Evolutionary conservation across 1,140 invertebrate species (phyloP).

Genomic region (Trachymyrmex septentrionalis): DNA sequence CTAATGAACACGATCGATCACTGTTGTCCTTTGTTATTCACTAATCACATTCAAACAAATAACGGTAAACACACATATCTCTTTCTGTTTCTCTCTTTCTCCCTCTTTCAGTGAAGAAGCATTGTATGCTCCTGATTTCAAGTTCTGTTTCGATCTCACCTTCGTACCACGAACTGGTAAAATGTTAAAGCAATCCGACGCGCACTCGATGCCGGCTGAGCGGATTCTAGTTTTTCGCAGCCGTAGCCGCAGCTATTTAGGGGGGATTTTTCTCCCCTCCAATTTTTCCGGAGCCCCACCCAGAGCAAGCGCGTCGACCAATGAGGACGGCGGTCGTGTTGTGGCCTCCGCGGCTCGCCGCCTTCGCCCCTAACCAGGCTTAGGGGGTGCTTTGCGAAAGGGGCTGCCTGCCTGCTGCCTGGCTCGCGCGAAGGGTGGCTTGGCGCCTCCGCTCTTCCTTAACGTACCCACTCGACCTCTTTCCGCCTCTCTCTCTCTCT

Average conservation of each 20-base stretch:
- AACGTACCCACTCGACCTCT: constrained; percentile 45
- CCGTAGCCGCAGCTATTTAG: constrained; percentile 85
- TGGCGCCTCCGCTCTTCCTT: constrained; percentile 70
- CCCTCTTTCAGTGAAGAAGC: constrained; percentile 1
- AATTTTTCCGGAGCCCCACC: constrained; percentile 86
- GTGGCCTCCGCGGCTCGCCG: constrained; percentile 86
- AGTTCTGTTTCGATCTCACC: constrained; percentile 9
- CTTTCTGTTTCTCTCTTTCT: too few relatives aligned
- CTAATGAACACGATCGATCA: constrained; percentile 21
- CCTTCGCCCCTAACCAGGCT: constrained; percentile 84
- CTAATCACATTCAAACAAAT: neutral
- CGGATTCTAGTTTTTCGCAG: constrained; percentile 86
- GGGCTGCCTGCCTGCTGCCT: constrained; percentile 74
- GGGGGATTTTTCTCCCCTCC: constrained; percentile 85
- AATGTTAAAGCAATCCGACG: constrained; percentile 74
- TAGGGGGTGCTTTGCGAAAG: constrained; percentile 78
- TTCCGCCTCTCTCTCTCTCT: constrained; percentile 18
- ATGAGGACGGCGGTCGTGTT: constrained; percentile 86
- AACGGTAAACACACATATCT: neutral
- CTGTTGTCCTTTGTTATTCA: constrained; percentile 3
- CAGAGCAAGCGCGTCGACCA: constrained; percentile 84
- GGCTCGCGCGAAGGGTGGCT: constrained; percentile 69
- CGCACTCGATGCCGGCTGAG: constrained; percentile 84
- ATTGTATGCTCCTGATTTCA: neutral
- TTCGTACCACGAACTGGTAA: neutral